Conservation (phyloP, 2,113 vertebrate genomes). For the Rissa tridactyla region DNA sequence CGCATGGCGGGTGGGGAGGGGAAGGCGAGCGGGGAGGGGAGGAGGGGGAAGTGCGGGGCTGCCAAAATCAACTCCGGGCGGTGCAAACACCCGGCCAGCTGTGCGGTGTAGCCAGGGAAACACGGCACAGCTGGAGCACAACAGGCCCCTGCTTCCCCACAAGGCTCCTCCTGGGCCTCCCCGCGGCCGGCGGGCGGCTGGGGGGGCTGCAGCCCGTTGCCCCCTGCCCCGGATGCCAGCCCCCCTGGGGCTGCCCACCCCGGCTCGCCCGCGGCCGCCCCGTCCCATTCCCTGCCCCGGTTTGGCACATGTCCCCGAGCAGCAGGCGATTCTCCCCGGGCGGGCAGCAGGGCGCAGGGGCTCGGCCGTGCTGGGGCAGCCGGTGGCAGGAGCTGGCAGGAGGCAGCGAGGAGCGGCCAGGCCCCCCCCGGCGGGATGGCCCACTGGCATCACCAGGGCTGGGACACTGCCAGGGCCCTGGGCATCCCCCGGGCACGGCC, state of each 20-base stretch:
- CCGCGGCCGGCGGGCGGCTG: accelerated
- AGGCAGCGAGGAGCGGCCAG: neutral
- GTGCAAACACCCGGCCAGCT: conserved; percentile 65
- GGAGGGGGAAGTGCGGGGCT: neutral
- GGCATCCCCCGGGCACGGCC: neutral
- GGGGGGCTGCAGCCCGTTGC: neutral
- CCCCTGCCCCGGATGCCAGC: accelerated
- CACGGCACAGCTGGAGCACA: conserved; percentile 59
- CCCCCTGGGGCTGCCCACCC: neutral
- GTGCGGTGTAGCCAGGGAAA: conserved; percentile 60
- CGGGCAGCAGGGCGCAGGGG: neutral
- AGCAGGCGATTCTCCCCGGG: neutral
- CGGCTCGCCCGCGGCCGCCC: accelerated
- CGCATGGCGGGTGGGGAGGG: neutral
- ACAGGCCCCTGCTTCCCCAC: conserved; percentile 38
- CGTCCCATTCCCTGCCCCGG: accelerated
- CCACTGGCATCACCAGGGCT: neutral
- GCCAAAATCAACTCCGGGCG: conserved; percentile 62
- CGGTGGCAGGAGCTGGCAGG: neutral
- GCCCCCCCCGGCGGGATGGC: neutral
- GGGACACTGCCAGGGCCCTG: neutral
- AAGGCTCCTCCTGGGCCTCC: conserved; percentile 34
- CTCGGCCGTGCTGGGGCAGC: neutral
- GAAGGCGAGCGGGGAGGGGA: neutral
- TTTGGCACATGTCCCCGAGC: accelerated